Percentiles rank a stretch among this genome's conserved stretches.
phyloP scores from a whole-genome alignment of 2,888 invertebrate genomes.

The Seira sanloemensis region DNA sequence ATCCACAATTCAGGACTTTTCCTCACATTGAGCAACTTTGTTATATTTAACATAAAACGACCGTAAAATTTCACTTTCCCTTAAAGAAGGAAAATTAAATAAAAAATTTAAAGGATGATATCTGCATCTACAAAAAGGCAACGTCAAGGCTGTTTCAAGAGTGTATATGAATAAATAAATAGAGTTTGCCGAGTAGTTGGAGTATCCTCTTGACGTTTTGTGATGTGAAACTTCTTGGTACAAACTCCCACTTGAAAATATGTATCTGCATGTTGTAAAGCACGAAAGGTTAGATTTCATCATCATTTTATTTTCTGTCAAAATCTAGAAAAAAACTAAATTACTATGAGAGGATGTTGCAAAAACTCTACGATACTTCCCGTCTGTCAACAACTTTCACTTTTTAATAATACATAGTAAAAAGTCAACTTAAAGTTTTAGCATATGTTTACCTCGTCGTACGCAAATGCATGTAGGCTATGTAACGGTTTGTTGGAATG shows the following conservation, averaged over 20 bases:
- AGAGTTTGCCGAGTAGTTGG: too few species aligned
- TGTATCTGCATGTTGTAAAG: too few species aligned
- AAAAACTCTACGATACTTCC: too few species aligned
- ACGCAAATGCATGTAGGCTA: background rate
- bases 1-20: background rate
- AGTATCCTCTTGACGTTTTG: too few species aligned
- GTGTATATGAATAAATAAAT: background rate
- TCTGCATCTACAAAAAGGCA: background rate
- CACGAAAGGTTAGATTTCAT: background rate
- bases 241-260: too few species aligned
- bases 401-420: background rate
- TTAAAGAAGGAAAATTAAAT: background rate
- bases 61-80: background rate
- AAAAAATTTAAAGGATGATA: background rate
- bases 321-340: too few species aligned
- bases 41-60: background rate
- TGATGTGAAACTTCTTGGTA: background rate
- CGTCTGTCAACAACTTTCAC: background rate
- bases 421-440: background rate
- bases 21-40: background rate
- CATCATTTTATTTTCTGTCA: background rate
- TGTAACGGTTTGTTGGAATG: background rate
- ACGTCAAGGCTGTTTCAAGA: background rate
- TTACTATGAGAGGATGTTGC: too few species aligned
- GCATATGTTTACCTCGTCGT: background rate